Evolutionary conservation across 2,797 vertebrate genomes (phyloP), one percentile per base, ranked within the genome.

Genomic region (Brotula barbata): DNA sequence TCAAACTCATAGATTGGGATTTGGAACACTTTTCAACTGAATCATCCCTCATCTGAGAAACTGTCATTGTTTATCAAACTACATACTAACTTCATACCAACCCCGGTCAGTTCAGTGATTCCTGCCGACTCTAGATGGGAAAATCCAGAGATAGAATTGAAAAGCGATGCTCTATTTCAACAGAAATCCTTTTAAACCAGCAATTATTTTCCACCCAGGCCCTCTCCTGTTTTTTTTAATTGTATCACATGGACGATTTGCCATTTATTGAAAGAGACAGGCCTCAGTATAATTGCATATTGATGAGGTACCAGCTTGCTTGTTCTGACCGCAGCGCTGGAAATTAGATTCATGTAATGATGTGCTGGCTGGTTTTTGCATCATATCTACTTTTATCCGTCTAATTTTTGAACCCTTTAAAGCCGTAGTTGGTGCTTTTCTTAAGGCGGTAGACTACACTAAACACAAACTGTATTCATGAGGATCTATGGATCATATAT

Each of bases 291-390:
- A 76, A 81, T 75, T 75, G 50, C 59, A 58, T 40, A 65, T 64
- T 72, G 68, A 81, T 75, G 59, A 84, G 58, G 68, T 78, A 68
- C 64, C 71, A 75, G 61, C 55, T 46, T 50, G 61, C 59, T 51
- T 52, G 41, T 72, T 63, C 58, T 71, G 68, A 58, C 70, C 1
- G 11, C 60, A 53, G 40, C 58, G 11, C 57, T 75, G 68, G 20
- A 79, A 79, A 83, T 80, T 70, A 55, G 61, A 83, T 79, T 68
- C 21, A 47, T 67, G 36, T 82, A 72, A 80, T 79, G 61, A 77
- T 42, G 58, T 69, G 63, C 58, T n/a, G n/a, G n/a, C n/a, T n/a
- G n/a, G n/a, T n/a, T n/a, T n/a, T n/a, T n/a, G n/a, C n/a, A n/a
- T n/a, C n/a, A n/a, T n/a, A n/a, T n/a, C n/a, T n/a, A n/a, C n/a